Evolutionary conservation across 2,888 invertebrate genomes (phyloP).

Genomic region (Euzophera pinguis): DNA sequence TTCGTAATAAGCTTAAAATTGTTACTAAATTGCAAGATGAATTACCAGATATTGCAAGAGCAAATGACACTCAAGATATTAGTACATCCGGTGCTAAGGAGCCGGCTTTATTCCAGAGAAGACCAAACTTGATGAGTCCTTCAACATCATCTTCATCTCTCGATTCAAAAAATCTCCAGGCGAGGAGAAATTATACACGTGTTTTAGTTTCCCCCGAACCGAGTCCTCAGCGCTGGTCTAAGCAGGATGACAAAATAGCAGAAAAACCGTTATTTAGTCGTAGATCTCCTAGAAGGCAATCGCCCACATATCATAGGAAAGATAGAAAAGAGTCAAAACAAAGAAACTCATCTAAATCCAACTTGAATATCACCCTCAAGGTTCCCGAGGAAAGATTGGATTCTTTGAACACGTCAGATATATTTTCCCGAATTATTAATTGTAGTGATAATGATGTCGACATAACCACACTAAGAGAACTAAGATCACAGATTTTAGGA

Average conservation of each 20-base stretch:
- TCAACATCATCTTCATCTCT: constrained; percentile 21
- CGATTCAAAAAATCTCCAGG: constrained; percentile 19
- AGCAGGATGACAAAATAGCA: constrained; percentile 18
- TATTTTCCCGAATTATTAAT: constrained; percentile 63
- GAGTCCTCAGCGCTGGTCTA: constrained; percentile 34
- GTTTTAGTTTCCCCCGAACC: constrained; percentile 64
- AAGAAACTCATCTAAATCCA: constrained; percentile 29
- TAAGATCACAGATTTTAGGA: constrained; percentile 67
- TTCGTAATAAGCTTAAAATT: constrained; percentile 58
- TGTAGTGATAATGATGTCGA: constrained; percentile 69
- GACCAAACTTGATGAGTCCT: constrained; percentile 44
- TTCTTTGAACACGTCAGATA: constrained; percentile 64
- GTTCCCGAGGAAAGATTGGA: constrained; percentile 64
- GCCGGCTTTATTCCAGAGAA: constrained; percentile 64
- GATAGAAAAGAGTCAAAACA: constrained; percentile 47
- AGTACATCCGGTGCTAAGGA: constrained; percentile 62
- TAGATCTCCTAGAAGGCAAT: constrained; percentile 42
- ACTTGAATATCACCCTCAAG: constrained; percentile 66
- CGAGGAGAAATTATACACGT: constrained; percentile 56
- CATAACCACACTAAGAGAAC: constrained; percentile 66
- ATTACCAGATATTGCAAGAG: constrained; percentile 50
- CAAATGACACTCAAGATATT: constrained; percentile 48
- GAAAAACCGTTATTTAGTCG: constrained; percentile 53
- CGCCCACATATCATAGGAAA: constrained; percentile 50
- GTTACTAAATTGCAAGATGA: constrained; percentile 38